Percentiles rank a stretch among this genome's conserved stretches.
phyloP scores from a whole-genome alignment of 2,888 invertebrate genomes.

The Pheosia tremula region DNA sequence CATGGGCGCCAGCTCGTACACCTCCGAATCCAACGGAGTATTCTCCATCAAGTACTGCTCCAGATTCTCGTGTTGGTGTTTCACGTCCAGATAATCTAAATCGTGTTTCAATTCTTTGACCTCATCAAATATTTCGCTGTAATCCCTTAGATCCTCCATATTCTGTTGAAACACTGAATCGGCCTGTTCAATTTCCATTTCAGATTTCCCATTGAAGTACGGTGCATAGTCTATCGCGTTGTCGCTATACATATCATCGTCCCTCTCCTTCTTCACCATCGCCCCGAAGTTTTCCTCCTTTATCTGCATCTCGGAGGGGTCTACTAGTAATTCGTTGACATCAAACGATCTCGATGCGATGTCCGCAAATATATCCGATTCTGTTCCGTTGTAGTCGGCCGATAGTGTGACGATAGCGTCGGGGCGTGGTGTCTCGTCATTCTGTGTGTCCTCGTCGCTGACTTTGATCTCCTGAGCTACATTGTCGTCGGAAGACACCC shows the following conservation, averaged over 20 bases:
- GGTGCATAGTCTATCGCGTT: conserved; percentile 78
- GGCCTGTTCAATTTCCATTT: conserved; percentile 63
- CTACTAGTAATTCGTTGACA: conserved; percentile 73
- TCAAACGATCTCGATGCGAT: conserved; percentile 74
- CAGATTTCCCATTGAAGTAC: conserved; percentile 67
- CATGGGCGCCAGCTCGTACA: conserved; percentile 69
- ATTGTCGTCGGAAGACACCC: conserved; percentile 75
- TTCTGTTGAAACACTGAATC: conserved; percentile 84
- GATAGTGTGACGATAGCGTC: conserved; percentile 74
- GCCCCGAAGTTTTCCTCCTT: conserved; percentile 59
- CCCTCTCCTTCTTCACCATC: conserved; percentile 65
- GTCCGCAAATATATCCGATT: conserved; percentile 72
- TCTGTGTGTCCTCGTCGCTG: conserved; percentile 60
- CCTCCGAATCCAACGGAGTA: conserved; percentile 70
- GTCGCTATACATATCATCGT: conserved; percentile 72
- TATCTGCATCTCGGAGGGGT: conserved; percentile 71
- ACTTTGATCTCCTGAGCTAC: conserved; percentile 78
- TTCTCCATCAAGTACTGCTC: conserved; percentile 76
- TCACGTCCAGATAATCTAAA: conserved; percentile 71
- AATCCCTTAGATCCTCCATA: conserved; percentile 84
- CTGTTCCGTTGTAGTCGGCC: conserved; percentile 66
- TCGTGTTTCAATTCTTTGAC: conserved; percentile 68
- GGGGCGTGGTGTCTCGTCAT: conserved; percentile 34
- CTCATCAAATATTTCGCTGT: conserved; percentile 71
- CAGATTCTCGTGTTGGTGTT: conserved; percentile 69